Conservation (phyloP, 2,888 invertebrate genomes). For the Tenodera sinensis region DNA sequence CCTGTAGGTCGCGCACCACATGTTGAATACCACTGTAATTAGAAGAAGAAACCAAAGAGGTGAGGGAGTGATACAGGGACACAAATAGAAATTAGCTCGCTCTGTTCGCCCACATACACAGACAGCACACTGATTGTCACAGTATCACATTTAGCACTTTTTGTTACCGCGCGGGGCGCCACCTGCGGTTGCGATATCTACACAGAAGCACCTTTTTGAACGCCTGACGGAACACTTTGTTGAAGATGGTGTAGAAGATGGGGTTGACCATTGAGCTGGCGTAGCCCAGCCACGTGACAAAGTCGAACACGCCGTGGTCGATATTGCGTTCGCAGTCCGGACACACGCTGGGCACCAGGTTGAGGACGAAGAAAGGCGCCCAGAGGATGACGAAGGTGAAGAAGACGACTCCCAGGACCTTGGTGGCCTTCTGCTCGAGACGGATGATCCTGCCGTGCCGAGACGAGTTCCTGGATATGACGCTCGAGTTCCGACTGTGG, state of each 20-base stretch:
- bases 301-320: constrained; percentile 75
- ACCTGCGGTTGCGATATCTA: constrained; percentile 51
- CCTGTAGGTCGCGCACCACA: not conserved
- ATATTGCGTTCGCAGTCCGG: constrained; percentile 72
- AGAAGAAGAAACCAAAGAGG: not conserved
- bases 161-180: constrained; percentile 27
- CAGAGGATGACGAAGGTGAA: constrained; percentile 91
- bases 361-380: constrained; percentile 93
- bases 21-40: not conserved
- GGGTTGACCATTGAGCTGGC: constrained; percentile 94
- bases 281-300: constrained; percentile 90
- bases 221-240: constrained; percentile 87
- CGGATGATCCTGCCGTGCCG: constrained; percentile 80
- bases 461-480: constrained; percentile 70
- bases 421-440: constrained; percentile 93
- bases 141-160: not conserved
- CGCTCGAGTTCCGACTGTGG: constrained; percentile 76
- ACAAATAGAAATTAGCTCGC: not conserved
- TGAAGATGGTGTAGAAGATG: constrained; percentile 93
- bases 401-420: constrained; percentile 91
- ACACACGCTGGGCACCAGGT: constrained; percentile 80
- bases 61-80: not conserved
- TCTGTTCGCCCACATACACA: not conserved
- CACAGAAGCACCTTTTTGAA: constrained; percentile 83
- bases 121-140: not conserved